Percentiles rank a stretch among this genome's conserved stretches.
phyloP scores from a whole-genome alignment of 2,113 vertebrate species.

The Eulemur rufifrons region DNA sequence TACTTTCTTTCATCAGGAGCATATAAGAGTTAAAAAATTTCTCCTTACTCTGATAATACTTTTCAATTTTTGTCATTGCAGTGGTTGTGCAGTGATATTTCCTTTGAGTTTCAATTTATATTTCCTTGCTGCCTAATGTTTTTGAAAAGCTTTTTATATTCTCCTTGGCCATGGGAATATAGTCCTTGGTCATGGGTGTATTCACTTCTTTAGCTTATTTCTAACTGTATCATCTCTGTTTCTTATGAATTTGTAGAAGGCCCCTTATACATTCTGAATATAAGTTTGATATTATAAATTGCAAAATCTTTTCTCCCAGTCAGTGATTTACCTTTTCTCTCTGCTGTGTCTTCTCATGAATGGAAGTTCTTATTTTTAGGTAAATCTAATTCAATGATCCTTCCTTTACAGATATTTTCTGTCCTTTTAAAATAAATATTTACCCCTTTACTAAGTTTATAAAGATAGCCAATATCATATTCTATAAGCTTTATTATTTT shows the following conservation, averaged over 20 bases:
- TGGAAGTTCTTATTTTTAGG: background rate
- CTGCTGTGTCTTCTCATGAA: background rate
- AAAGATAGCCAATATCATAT: background rate
- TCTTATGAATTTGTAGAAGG: background rate
- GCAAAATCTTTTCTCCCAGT: background rate
- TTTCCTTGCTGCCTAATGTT: background rate
- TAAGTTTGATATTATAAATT: background rate
- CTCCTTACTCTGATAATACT: background rate
- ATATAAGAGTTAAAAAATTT: background rate
- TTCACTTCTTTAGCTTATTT: background rate
- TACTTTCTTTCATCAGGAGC: background rate
- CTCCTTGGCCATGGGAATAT: background rate
- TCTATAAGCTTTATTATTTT: background rate
- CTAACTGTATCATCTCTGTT: background rate
- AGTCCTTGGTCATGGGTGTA: background rate
- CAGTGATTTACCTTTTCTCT: background rate
- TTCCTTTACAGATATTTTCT: background rate
- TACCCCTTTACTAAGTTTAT: background rate
- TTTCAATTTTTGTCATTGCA: background rate
- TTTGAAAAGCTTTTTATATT: background rate
- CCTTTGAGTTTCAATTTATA: background rate
- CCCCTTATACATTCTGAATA: background rate
- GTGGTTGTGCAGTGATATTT: background rate
- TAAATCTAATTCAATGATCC: background rate
- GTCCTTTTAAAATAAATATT: background rate